A percentile compares a stretch with the other conserved stretches of the same genome.
phyloP scores from a whole-genome alignment of 1,140 invertebrate species.

The Drosophila sp. region DNA sequence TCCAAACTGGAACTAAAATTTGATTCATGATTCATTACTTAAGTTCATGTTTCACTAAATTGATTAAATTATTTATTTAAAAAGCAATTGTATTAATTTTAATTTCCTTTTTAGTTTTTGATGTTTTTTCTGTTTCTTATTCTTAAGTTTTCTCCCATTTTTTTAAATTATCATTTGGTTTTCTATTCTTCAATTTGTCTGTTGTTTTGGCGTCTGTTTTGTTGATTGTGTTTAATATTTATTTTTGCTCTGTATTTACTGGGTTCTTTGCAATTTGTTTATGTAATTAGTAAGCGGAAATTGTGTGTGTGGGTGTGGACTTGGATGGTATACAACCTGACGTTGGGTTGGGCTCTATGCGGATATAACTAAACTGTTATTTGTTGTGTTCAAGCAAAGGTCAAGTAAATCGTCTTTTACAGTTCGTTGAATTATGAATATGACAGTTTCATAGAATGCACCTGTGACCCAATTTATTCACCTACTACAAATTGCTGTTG shows the following conservation, averaged over 20 bases:
- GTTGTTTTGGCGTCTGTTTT: conserved; percentile 31
- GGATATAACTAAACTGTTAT: neutral
- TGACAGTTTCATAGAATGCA: conserved; percentile 12
- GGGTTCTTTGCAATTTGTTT: conserved; percentile 41
- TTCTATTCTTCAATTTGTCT: conserved; percentile 24
- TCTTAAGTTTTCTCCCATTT: too few species aligned
- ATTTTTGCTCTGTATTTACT: conserved; percentile 41
- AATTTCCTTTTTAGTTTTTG: too few species aligned
- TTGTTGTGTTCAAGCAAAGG: conserved; percentile 35
- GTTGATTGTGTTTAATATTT: conserved; percentile 38
- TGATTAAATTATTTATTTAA: neutral
- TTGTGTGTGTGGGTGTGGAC: conserved; percentile 42
- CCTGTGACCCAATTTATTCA: conserved; percentile 29
- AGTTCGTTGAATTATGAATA: conserved; percentile 6
- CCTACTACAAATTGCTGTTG: conserved; percentile 23
- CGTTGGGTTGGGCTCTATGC: neutral
- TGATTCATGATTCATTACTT: too few species aligned
- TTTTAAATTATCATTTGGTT: too few species aligned
- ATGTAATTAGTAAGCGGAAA: conserved; percentile 72
- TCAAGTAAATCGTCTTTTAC: conserved; percentile 35
- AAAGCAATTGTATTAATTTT: too few species aligned
- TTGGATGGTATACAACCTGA: neutral
- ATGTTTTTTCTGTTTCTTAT: too few species aligned
- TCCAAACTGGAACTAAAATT: too few species aligned
- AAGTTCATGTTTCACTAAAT: too few species aligned